Base-by-base conservation (phyloP, 2,797 vertebrate genomes). In the Gobio occitaniae region DNA sequence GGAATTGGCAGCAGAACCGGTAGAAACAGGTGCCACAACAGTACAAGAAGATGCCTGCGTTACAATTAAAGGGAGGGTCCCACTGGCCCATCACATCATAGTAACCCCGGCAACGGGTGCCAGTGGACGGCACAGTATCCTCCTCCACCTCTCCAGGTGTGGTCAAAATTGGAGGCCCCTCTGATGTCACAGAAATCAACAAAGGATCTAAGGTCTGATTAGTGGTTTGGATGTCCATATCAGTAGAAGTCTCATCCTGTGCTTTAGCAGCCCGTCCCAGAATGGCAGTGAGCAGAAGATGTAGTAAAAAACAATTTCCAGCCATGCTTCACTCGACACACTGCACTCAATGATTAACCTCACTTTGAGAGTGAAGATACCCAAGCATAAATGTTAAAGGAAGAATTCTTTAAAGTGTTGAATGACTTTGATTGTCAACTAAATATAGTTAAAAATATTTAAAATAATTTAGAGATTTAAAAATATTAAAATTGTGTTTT, bases 31-130 rank as follows among this genome's bases (percentile, higher is more conserved):
- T 99, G 50, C 98, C 98, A 9, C 98, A 99, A 94, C 98, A 99
- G 94, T 97, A 97, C 66, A 96, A 94, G 86, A 98, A 99, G 89
- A 97, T 95, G 32, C 97, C 97, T 0, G 96, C 96, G 81, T 97
- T 99, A 94, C 98, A 99, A 92, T 98, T 98, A 94, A 99, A 99
- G 0, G 98, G 97, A 1, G 98, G 97, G 90, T 99, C 98, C 98
- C 98, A 99, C 81, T 99, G 98, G 78, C 98, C 98, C 97, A 99
- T 99, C 84, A 99, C 98, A 77, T 99, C 98, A 80, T 98, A 99
- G 94, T 99, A 99, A 56, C 98, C 98, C 82, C 96, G 95, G 92
- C 98, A 99, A 88, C 96, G 96, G n/a, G 96, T 97, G 1, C 96
- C 97, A 0, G 95, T 93, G 0, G 84, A 12, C 3, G 94, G 90